Conservation (phyloP, 2,797 vertebrate genomes). For the Clamator glandarius region DNA sequence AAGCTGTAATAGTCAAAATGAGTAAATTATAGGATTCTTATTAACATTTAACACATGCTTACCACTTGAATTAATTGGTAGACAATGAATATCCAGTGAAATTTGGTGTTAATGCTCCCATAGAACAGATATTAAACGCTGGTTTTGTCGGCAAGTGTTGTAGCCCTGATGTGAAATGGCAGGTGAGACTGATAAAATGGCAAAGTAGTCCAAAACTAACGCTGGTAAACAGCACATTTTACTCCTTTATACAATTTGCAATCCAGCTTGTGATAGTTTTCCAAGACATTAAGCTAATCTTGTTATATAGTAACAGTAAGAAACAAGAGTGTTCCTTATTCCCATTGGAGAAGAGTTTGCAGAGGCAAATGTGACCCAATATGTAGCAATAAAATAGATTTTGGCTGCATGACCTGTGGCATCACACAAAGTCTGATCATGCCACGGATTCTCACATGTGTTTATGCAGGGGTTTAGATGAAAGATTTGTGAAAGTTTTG, state of each 20-base stretch:
- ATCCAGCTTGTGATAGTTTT: not conserved
- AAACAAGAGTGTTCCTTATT: not conserved
- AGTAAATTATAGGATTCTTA: not conserved
- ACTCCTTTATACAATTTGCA: not conserved
- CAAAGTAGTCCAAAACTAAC: not conserved
- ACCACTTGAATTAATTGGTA: not conserved
- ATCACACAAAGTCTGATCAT: not conserved
- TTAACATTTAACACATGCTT: not conserved
- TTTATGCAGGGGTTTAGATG: not conserved
- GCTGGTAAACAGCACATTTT: not conserved
- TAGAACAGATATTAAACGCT: not conserved
- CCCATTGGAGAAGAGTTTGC: not conserved
- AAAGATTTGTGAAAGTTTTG: not conserved
- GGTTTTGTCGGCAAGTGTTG: not conserved
- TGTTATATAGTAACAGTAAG: not conserved
- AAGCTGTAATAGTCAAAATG: not conserved
- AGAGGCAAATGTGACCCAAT: not conserved
- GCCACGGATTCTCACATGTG: not conserved
- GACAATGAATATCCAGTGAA: not conserved
- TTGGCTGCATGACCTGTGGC: not conserved
- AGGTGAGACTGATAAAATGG: not conserved
- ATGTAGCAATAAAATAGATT: not conserved
- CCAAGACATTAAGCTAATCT: not conserved
- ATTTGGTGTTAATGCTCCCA: not conserved
- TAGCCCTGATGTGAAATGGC: not conserved